Evolutionary conservation across 2,888 invertebrate genomes (phyloP), one percentile per base, ranked within the genome.

Genomic region (Sisyra nigra): DNA sequence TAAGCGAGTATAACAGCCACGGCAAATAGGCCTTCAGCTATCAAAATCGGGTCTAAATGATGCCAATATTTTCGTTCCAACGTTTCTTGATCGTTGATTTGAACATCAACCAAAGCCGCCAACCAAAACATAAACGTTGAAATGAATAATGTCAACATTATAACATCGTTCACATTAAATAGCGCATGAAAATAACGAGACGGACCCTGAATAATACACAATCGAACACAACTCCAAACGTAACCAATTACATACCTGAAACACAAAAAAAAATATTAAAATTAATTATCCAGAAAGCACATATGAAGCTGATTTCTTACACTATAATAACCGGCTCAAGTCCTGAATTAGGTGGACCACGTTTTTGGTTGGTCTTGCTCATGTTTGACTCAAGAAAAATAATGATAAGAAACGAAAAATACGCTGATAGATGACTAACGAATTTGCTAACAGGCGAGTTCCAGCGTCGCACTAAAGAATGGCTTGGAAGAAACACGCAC

Each of bases 381-480:
- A 67, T 60, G 59, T 73, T 71, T 19, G 74, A 75, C 52, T 74
- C 68, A 39, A 69, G 51, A 55, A 74, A 75, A 46, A 80, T 67
- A 47, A 80, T 57, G 2, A 69, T 54, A 40, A 81, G 67, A 60
- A 82, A 83, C 46, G 78, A 61, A 43, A 76, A 55, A 56, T 80
- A 80, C 10, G 76, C 72, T 11, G 78, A 69, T 5, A 72, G 66
- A 53, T 75, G 76, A 41, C 74, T 78, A 51, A 83, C 71, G 63
- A 80, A 76, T 61, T 78, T 77, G 58, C 80, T 80, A 48, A 80
- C 66, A 19, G 82, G 82, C 51, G 77, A 67, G 50, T 66, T 63
- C 67, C 70, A 76, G 54, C 68, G 67, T 46, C 61, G 65, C 13
- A 72, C 66, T 42, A 63, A 54, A 9, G 57, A 50, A 49, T 70